Evolutionary conservation across 2,797 vertebrate genomes (phyloP).

Genomic region (Nothura maculosa): DNA sequence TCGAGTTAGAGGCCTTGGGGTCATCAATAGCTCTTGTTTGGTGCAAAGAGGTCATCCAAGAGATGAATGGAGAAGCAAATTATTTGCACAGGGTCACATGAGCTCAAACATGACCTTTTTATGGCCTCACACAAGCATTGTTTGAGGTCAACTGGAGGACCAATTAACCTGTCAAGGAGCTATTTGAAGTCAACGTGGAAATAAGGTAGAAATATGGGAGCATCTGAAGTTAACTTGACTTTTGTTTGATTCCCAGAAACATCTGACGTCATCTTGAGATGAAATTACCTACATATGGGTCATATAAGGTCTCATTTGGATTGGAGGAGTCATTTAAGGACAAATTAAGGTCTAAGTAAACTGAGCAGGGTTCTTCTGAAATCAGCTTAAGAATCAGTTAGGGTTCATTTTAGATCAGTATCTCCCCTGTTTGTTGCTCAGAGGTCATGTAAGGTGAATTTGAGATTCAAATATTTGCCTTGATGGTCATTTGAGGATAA

Average conservation of each 20-base stretch:
- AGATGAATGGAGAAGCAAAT: not conserved
- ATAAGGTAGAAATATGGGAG: accelerated
- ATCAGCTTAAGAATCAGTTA: not conserved
- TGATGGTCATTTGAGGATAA: not conserved
- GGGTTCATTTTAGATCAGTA: not conserved
- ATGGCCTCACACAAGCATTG: not conserved
- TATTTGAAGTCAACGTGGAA: not conserved
- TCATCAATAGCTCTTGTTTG: not conserved
- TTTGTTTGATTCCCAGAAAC: not conserved
- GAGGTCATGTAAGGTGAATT: not conserved
- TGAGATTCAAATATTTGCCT: not conserved
- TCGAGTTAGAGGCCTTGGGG: not conserved
- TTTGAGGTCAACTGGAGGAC: not conserved
- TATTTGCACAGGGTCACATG: not conserved
- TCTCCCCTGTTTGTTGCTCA: not conserved
- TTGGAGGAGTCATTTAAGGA: not conserved
- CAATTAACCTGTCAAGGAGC: not conserved
- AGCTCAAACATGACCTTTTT: not conserved
- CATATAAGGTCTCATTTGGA: not conserved
- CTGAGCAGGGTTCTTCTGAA: not conserved
- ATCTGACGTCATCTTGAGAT: not conserved
- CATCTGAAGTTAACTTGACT: not conserved
- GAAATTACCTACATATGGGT: not conserved
- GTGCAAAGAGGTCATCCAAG: not conserved
- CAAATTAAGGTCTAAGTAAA: not conserved